A percentile compares a stretch with the other conserved stretches of the same genome.
Conservation (phyloP, 2,888 invertebrate genomes). For the Seira ritae region DNA sequence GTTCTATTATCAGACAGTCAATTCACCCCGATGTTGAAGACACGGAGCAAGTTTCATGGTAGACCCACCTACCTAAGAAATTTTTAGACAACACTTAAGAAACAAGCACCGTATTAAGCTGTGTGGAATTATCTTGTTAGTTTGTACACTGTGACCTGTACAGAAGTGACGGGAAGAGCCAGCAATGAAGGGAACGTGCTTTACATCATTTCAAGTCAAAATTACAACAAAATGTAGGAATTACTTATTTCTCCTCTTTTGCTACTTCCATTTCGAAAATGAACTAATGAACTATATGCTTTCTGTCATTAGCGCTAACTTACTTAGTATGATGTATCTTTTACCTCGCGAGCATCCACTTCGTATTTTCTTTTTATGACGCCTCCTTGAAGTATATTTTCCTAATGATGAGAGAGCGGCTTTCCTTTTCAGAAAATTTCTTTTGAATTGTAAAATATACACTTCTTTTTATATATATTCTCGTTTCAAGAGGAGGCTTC, state of each 20-base stretch:
- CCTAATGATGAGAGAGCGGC: not conserved
- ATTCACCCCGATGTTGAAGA: too few relatives aligned
- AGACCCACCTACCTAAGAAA: not conserved
- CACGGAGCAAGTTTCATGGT: not conserved
- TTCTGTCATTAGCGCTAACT: too few relatives aligned
- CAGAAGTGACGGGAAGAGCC: not conserved
- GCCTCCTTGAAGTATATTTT: not conserved
- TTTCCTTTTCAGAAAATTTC: not conserved
- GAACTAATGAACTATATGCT: not conserved
- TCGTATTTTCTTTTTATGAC: not conserved
- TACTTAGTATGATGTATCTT: too few relatives aligned
- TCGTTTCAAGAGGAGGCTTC: not conserved
- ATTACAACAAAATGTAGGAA: not conserved
- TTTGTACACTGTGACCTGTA: not conserved
- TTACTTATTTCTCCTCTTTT: not conserved
- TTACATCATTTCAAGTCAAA: not conserved
- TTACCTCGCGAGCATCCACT: too few relatives aligned
- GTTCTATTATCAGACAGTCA: not conserved
- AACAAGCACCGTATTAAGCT: constrained; percentile 37
- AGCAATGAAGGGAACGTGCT: not conserved
- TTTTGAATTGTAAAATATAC: not conserved
- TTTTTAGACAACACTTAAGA: constrained; percentile 40
- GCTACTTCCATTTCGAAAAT: not conserved
- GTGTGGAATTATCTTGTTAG: constrained; percentile 43
- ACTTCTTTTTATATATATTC: not conserved